Evolutionary conservation across 2,888 invertebrate species (phyloP), one percentile per base, ranked within the genome.

Genomic region (Cryptophagus acutangulus): DNA sequence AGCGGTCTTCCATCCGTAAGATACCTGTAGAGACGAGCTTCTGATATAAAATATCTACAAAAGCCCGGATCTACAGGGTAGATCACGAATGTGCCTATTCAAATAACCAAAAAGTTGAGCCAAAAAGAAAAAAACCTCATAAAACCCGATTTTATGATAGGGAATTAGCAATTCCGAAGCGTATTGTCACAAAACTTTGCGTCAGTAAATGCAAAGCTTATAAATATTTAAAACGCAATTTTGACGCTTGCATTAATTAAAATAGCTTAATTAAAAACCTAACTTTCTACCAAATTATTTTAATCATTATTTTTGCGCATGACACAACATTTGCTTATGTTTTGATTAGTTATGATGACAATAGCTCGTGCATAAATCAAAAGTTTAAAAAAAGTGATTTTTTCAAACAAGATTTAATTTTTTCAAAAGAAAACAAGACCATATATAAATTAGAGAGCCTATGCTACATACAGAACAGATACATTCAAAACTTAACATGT

Each of bases 51-150:
- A 69, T 71, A 69, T 77, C 88, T 87, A 92, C 92, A 92, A 91
- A 92, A 92, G 90, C 92, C 92, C 92, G 92, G 92, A 92, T 91
- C 91, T 92, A 93, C 92, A 93, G 92, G 92, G 92, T 93, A 92
- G 90, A 88, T 91, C 90, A 92, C 91, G 90, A 87, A 88, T 88
- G 89, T 83, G 87, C 84, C 83, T 65, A 66, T 47, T 43, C 17
- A 26, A 26, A 26, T n/a, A 20, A 9, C 20, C 20, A 20, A 8
- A 20, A 26, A 26, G 12, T 6, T 26, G 26, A n/a, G n/a, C n/a
- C n/a, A n/a, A n/a, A n/a, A n/a, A 26, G 5, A 26, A n/a, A 26
- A n/a, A 26, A 3, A 3, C 9, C 9, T 12, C 26, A 26, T 3
- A n/a, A n/a, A n/a, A n/a, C n/a, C n/a, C n/a, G n/a, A n/a, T n/a